Base-by-base conservation (phyloP, 2,888 invertebrate species). In the Apodemia hepburni region DNA sequence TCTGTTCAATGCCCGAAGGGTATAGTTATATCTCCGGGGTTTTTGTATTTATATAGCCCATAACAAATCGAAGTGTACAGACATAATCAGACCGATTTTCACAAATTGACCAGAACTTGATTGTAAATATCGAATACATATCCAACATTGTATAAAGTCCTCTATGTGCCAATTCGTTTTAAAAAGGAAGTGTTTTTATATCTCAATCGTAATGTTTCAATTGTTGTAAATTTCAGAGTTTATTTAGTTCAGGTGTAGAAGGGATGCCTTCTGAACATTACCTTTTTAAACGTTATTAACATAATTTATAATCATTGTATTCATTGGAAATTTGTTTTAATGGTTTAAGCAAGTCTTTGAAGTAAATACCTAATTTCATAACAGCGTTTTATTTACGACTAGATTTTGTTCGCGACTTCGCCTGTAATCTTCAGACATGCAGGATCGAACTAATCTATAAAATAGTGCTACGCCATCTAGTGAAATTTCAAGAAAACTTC, bases 191-290 rank as follows among this genome's bases (percentile, higher is more conserved):
- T 61, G 61, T 61, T 58, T 61, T 61, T 42, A 35, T 61, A 61
- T 58, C 51, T 54, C 54, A 38, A 57, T 45, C 45, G 58, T 58
- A 61, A 58, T 27, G 57, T 69, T 42, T 42, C 68, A 67, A 70
- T 75, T 76, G 77, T 78, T 79, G 73, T 74, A 69, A 66, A 71
- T 69, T 77, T 74, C 69, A 79, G 73, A 79, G 76, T 79, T 75
- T 80, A 79, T 78, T 58, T 75, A 74, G 71, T 72, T 73, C 75
- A 70, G 67, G 66, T 66, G 61, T 65, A 33, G 58, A 42, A 58
- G 29, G 58, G 18, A 29, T 33, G 22, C 18, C 51, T 51, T 51
- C 11, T 51, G 18, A 51, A 51, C 51, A 51, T 59, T 60, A 59
- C 35, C 35, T 59, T 64, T 60, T 17, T 58, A 61, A 45, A 60